Evolutionary conservation across 2,888 invertebrate genomes (phyloP), one percentile per base, ranked within the genome.

Genomic region (Subacronicta megacephala): DNA sequence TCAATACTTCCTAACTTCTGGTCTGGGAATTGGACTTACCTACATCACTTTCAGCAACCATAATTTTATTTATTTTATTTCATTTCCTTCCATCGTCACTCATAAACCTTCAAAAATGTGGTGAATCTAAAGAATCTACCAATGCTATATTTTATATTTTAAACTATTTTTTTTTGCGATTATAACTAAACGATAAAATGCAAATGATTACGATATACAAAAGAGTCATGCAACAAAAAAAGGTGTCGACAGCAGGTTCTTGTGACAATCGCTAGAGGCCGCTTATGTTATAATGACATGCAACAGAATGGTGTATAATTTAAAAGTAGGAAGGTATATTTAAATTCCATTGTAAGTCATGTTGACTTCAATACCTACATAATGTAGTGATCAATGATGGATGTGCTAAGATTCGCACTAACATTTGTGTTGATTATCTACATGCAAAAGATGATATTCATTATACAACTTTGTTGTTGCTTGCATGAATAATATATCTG

Each of bases 181-280:
- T n/a, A n/a, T n/a, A n/a, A n/a, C n/a, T n/a, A n/a, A n/a, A n/a
- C 38, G 10, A 26, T 26, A 26, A 26, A 10, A 3, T 35, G 10
- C 36, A 41, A 52, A 43, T 75, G 78, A 76, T 72, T 71, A 83
- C 81, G 83, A 82, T 83, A 77, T 78, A 67, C 78, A 81, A 84
- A 84, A 76, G 74, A 75, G 51, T 61, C 41, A 68, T 70, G 67
- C 63, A 68, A 59, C 26, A 10, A 26, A 82, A 76, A 77, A 66
- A 77, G 59, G 77, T 81, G 82, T 80, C 72, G 80, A 67, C 77
- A 63, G 59, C 61, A 59, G 53, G 66, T 61, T 43, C 52, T 41
- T 38, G 58, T 60, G 58, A 68, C 45, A 73, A 43, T 29, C 23
- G 42, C 26, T 46, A 56, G 49, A 71, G 59, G 58, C 56, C 55